Evolutionary conservation across 1,140 invertebrate species (phyloP), one percentile per base, ranked within the genome.

Genomic region (Neodiprion pinetum): DNA sequence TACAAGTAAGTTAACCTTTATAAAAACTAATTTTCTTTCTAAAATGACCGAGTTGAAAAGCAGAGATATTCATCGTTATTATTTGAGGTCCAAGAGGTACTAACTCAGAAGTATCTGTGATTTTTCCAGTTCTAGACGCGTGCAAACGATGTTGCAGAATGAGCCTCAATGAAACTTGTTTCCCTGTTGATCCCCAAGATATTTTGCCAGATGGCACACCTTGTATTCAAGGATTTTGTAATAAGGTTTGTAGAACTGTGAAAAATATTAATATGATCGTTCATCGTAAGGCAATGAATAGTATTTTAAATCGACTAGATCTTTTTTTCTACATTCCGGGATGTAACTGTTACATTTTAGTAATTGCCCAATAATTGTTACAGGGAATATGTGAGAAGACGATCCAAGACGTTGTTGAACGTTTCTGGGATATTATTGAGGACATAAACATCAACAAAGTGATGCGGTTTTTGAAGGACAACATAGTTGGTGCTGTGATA

Each of bases 391-490:
- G 96, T 84, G 95, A 98, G 83, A 97, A 97, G 87, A 97, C 96
- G 2, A 95, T 98, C 76, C 96, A 98, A 87, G 96, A 98, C 84
- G 96, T 98, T 11, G 96, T 98, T 7, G 96, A 97, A 87, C 91
- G 97, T 71, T 97, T 98, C 85, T 98, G 97, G 97, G 96, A 98
- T 83, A 97, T 98, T 47, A 98, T 98, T 71, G 96, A 98, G 87
- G 96, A 98, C 81, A 97, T 98, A 50, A 97, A 97, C 82, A 97
- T 98, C 53, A 97, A 97, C 82, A 96, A 96, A 86, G 95, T 98
- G 12, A 89, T 98, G 78, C 89, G 94, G 75, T 96, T 97, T 84
- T 88, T 97, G 49, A 92, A 94, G 80, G 95, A 96, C 84, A 97
- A 97, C 82, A 95, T 97, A 83, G 93, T 98, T 11, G 96, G 96